Evolutionary conservation across 2,888 invertebrate genomes (phyloP).

Genomic region (Phengaris arion): DNA sequence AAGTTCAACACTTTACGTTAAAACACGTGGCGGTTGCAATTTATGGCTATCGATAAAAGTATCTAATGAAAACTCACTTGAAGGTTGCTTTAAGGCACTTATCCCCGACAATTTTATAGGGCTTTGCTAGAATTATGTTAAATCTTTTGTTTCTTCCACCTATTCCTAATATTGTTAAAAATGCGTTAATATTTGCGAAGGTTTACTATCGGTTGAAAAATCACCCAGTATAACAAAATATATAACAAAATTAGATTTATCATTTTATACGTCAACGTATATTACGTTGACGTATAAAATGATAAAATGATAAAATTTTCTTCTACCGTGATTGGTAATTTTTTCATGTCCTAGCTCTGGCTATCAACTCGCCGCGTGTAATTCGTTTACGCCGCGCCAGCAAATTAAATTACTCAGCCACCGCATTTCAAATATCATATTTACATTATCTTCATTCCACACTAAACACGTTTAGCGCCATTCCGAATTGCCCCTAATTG

Average conservation of each 20-base stretch:
- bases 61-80: slow-evolving; percentile 7
- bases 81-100: background rate
- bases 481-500: slow-evolving; percentile 23
- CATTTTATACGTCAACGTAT: too few relatives aligned
- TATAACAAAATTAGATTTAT: background rate
- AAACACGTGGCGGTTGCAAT: slow-evolving; percentile 29
- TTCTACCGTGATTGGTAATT: slow-evolving; percentile 15
- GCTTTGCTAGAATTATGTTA: background rate
- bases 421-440: slow-evolving; percentile 73
- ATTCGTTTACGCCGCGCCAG: slow-evolving; percentile 72
- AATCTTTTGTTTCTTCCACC: background rate
- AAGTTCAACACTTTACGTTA: slow-evolving; percentile 56
- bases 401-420: slow-evolving; percentile 72
- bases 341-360: slow-evolving; percentile 21
- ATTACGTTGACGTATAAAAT: too few relatives aligned
- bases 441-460: slow-evolving; percentile 64
- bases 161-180: background rate
- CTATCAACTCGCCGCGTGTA: slow-evolving; percentile 44
- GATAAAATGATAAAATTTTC: slow-evolving; percentile 18
- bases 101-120: background rate
- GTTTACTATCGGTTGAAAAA: too few relatives aligned
- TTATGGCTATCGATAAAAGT: slow-evolving; percentile 11
- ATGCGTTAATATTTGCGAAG: too few relatives aligned
- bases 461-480: slow-evolving; percentile 32
- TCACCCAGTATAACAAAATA: too few relatives aligned